Evolutionary conservation across 2,113 vertebrate genomes (phyloP).

Genomic region (Thalassarche chlororhynchos): DNA sequence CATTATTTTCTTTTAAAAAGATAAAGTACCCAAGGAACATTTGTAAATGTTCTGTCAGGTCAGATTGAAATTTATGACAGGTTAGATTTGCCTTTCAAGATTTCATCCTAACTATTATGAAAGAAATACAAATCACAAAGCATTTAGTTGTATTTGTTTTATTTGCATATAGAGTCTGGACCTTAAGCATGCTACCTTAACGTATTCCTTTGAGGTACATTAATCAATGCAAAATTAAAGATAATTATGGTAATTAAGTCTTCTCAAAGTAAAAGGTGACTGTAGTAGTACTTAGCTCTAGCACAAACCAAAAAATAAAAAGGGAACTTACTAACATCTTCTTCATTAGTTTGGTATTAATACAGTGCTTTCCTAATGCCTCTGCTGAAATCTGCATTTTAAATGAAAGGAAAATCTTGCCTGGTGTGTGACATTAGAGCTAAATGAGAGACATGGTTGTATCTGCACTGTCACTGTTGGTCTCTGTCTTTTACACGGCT

Average conservation of each 20-base stretch:
- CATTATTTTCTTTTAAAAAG: background rate
- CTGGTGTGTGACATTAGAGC: background rate
- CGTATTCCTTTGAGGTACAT: background rate
- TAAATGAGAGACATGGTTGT: background rate
- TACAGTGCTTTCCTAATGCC: background rate
- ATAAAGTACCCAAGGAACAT: background rate
- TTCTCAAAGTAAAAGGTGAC: conserved; percentile 24
- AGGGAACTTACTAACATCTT: background rate
- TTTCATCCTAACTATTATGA: background rate
- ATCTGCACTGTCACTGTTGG: background rate
- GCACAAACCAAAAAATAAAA: background rate
- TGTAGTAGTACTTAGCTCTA: background rate
- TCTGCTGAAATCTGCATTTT: background rate
- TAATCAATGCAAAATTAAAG: conserved; percentile 27
- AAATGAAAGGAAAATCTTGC: background rate
- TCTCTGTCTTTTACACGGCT: background rate
- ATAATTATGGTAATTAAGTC: conserved; percentile 28
- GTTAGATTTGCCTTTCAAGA: background rate
- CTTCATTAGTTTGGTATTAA: background rate
- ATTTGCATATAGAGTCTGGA: background rate
- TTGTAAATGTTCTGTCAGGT: background rate
- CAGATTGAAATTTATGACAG: background rate
- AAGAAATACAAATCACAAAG: background rate
- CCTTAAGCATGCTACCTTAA: background rate
- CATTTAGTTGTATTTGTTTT: background rate